phyloP scores from a whole-genome alignment of 2,888 invertebrate genomes.

The Spilarctia lutea region DNA sequence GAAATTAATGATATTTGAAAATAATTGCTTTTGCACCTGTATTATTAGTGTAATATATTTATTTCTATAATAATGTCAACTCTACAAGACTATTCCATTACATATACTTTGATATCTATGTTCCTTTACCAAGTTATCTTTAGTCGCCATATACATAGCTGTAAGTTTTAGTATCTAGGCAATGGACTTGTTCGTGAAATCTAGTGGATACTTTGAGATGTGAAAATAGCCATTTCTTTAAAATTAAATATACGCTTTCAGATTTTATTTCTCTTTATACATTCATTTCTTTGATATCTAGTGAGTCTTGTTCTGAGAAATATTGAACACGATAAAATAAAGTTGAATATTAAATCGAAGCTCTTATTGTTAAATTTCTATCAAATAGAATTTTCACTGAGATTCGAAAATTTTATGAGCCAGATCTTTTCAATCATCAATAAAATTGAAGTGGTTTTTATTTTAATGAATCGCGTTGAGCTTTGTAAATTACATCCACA shows the following conservation, averaged over 20 bases:
- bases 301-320: background rate
- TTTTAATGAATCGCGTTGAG: background rate
- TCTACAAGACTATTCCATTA: background rate
- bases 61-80: too few relatives aligned
- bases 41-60: too few relatives aligned
- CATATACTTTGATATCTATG: background rate
- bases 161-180: slow-evolving; percentile 19
- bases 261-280: background rate
- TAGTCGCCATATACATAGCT: slow-evolving; percentile 4
- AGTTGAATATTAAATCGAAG: background rate
- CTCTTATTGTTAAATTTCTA: background rate
- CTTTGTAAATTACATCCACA: background rate
- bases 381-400: background rate
- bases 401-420: background rate
- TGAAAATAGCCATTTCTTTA: slow-evolving; percentile 7
- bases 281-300: background rate
- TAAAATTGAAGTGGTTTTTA: background rate
- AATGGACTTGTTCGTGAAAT: slow-evolving; percentile 16
- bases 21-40: too few relatives aligned
- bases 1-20: too few relatives aligned
- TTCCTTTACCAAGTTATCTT: slow-evolving; percentile 12
- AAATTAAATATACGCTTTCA: background rate
- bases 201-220: slow-evolving; percentile 8
- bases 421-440: background rate
- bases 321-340: background rate